Evolutionary conservation across 2,113 vertebrate species (phyloP), one percentile per base, ranked within the genome.

Genomic region (Peromyscus maniculatus): DNA sequence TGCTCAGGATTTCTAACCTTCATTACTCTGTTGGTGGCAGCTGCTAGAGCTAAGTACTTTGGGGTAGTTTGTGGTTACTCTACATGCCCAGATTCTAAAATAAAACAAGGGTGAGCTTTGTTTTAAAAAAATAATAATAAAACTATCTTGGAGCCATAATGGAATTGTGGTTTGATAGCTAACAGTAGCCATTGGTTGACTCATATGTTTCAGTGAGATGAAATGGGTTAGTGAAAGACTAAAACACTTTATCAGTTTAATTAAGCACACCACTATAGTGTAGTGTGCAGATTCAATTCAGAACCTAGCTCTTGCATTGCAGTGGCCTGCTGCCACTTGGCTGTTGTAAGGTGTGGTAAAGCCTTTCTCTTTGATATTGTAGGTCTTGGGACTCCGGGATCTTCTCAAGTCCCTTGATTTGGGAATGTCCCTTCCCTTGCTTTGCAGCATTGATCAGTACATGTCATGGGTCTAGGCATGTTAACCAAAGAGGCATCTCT

Each of bases 51-150:
- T 82, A 36, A 97, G 75, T 93, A 72, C 71, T 69, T 80, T 55
- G 43, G 79, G 46, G 62, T 94, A 87, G 7, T 82, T 89, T 94
- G 26, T 88, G 52, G 43, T 97, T 84, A 8, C 19, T n/a, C 43
- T 94, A 78, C 62, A 66, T 11, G 57, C 33, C 78, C 79, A 96
- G 7, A n/a, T 92, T 74, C 57, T 67, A 78, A 86, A 31, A 59
- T 74, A 92, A 97, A 91, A 86, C 75, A 31, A 97, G 91, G 67
- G 4, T 72, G 59, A 36, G 67, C 31, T 86, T 93, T 96, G 91
- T 36, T 94, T 87, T 93, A 91, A 97, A 36, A 82, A 84, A 52
- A 52, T 7, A 52, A 43, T 43, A 52, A 46, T 46, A 39, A 62
- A 66, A n/a, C 89, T 31, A 93, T 16, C 3, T 19, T 59, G 5